These are phyloP conservation scores for Andrena minutula DNA, from an alignment of 2,888 invertebrate genomes.

Conservation along the genomic window DNA sequence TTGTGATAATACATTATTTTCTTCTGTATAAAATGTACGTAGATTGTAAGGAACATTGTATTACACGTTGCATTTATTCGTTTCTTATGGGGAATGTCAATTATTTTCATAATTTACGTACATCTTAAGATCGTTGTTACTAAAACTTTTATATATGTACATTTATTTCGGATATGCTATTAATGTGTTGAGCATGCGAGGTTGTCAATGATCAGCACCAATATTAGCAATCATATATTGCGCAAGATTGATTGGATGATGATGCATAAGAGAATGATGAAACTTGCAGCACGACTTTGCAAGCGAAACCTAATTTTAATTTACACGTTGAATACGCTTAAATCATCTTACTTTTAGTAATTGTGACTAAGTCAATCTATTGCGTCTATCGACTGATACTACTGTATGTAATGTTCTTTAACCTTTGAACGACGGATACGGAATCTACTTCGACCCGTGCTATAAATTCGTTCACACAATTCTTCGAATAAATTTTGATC, in stretches of 20 bases:
- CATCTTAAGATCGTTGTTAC: too few species aligned
- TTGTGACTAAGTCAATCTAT: conserved; percentile 10
- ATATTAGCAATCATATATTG: conserved; percentile 35
- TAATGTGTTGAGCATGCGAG: conserved; percentile 26
- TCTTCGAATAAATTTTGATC: too few species aligned
- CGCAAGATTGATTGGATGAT: conserved; percentile 25
- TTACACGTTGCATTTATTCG: too few species aligned
- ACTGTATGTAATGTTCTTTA: not conserved
- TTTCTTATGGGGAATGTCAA: too few species aligned
- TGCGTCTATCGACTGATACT: not conserved
- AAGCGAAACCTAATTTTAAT: not conserved
- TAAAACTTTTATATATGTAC: not conserved
- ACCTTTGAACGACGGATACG: not conserved
- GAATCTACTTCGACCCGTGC: too few species aligned
- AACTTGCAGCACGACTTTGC: not conserved
- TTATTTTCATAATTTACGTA: conserved; percentile 2
- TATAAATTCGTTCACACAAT: too few species aligned
- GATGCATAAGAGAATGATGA: not conserved
- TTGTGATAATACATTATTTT: too few species aligned
- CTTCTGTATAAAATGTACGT: too few species aligned
- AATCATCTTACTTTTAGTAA: not conserved
- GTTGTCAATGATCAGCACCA: conserved; percentile 34
- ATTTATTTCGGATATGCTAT: conserved; percentile 22
- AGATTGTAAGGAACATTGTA: too few species aligned
- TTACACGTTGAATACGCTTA: not conserved